Evolutionary conservation across 2,888 invertebrate genomes (phyloP), one percentile per base, ranked within the genome.

Genomic region (Leptogaster cylindrica): DNA sequence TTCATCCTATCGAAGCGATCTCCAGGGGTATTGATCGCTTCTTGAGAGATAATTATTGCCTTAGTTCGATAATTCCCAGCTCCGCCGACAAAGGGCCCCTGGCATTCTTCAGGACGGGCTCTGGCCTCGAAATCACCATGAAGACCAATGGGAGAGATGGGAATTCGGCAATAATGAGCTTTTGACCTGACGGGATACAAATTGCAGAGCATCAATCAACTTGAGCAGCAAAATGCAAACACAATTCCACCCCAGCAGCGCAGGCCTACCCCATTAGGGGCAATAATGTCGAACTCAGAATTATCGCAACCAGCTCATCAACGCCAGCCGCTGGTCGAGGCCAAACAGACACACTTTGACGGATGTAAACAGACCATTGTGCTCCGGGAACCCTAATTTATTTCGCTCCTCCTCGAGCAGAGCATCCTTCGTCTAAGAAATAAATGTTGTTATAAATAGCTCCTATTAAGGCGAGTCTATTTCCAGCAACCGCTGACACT

Each of bases 311-410:
- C 16, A 12, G 16, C 10, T 63, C 28, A 18, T 63, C 27, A 16
- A 16, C 20, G 33, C 18, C 20, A 48, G 20, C 6, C 14, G 8
- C 14, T 33, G 27, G 61, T 28, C 27, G 61, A 18, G 46, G 33
- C 18, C 36, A 36, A 36, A 14, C 41, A 41, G 61, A 41, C 61
- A 61, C 25, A 44, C 16, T 27, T 46, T 46, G 63, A 69, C 58
- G 68, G 70, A 70, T 70, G 67, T 70, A 70, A 67, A 70, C 65
- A 70, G 67, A 68, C 65, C 33, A 66, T 70, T 70, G 70, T 70
- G 67, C 33, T 31, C 18, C 52, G 46, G 63, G 61, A 65, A 68
- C 65, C 67, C 66, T 65, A 67, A 70, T 70, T 70, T 70, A 70
- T 70, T 70, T 67, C 14, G 48, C 20, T 68, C 44, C 65, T 66